Evolutionary conservation across 1,140 invertebrate genomes (phyloP).

Genomic region (Philotrypesis tridentata): DNA sequence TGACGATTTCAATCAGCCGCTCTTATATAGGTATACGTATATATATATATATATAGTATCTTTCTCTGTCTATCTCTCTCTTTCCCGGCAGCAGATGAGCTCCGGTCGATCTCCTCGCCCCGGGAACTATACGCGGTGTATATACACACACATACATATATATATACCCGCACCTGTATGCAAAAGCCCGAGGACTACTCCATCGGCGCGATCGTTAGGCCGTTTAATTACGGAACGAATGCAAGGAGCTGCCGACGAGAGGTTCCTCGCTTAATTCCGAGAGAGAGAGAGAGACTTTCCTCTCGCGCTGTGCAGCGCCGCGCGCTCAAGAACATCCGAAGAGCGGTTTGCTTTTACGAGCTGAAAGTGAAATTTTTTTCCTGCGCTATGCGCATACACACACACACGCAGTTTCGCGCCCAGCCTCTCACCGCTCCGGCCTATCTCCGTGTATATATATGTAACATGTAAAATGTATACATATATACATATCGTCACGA

Average conservation of each 20-base stretch:
- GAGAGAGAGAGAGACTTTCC: not conserved
- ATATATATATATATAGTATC: not conserved
- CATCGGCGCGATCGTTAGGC: slow-evolving; percentile 13
- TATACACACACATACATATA: too few species aligned
- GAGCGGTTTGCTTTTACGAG: slow-evolving; percentile 61
- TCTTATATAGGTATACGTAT: not conserved
- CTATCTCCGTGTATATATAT: too few species aligned
- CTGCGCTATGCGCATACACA: too few species aligned
- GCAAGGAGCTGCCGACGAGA: not conserved
- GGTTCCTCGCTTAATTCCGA: not conserved
- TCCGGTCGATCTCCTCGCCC: not conserved
- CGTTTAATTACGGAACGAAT: slow-evolving; percentile 22
- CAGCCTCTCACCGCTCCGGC: not conserved
- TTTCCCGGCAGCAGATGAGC: not conserved
- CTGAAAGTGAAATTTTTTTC: slow-evolving; percentile 63
- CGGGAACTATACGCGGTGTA: not conserved
- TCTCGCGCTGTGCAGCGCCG: not conserved
- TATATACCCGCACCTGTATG: too few species aligned
- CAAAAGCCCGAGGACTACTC: not conserved
- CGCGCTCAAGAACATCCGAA: not conserved
- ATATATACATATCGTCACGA: too few species aligned
- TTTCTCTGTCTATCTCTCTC: not conserved
- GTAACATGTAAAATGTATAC: too few species aligned
- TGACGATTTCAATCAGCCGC: slow-evolving; percentile 18
- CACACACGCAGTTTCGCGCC: too few species aligned